These are phyloP conservation scores for Thymallus thymallus DNA, from an alignment of 2,113 vertebrate species.

Conservation along the genomic window DNA sequence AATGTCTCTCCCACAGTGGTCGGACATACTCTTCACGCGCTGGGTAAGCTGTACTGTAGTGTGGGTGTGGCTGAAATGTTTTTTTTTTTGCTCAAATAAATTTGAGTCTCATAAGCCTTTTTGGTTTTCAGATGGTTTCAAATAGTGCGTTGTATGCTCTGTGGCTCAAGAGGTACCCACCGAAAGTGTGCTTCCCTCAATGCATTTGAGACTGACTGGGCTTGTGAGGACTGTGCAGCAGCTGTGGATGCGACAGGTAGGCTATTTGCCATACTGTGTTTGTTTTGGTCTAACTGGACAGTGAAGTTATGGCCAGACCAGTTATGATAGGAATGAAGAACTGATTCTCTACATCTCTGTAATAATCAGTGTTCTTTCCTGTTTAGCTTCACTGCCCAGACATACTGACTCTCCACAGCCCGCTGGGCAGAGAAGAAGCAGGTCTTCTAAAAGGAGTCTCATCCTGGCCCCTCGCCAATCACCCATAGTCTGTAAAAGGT, in stretches of 20 bases:
- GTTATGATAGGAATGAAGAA: too few relatives aligned
- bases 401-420: conserved; percentile 37
- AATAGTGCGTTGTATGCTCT: conserved; percentile 86
- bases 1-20: conserved; percentile 81
- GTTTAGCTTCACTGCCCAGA: conserved; percentile 20
- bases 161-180: conserved; percentile 92
- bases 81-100: background rate
- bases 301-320: too few relatives aligned
- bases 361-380: background rate
- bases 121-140: conserved; percentile 80
- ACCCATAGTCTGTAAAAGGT: conserved; percentile 49
- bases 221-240: conserved; percentile 83
- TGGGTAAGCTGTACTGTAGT: conserved; percentile 72
- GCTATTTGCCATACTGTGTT: background rate
- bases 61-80: background rate
- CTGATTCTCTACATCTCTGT: too few relatives aligned
- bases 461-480: conserved; percentile 27
- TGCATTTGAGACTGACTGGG: conserved; percentile 81
- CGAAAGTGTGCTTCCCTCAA: conserved; percentile 83
- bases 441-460: conserved; percentile 33
- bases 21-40: conserved; percentile 79
- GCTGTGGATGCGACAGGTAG: conserved; percentile 81
- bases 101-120: background rate
- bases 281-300: too few relatives aligned
- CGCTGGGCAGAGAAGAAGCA: conserved; percentile 37